phyloP scores from a whole-genome alignment of 2,113 vertebrate genomes.

The Gallinago paraguaiae region DNA sequence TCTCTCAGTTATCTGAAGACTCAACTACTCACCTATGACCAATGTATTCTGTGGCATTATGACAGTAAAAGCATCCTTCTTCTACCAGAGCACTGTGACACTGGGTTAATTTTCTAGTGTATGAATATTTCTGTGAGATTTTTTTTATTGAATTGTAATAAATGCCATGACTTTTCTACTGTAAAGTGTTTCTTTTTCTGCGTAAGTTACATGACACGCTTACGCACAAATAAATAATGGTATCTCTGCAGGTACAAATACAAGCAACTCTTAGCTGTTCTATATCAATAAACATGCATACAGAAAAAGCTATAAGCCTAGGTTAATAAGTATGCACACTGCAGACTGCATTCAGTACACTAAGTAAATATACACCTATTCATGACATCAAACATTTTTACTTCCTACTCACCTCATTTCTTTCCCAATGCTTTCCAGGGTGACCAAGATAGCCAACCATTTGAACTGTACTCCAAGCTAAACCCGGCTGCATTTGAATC shows the following conservation, averaged over 20 bases:
- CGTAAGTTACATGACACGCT: not conserved
- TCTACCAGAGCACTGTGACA: not conserved
- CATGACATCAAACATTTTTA: not conserved
- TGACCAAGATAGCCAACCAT: not conserved
- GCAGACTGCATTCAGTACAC: not conserved
- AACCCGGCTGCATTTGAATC: not conserved
- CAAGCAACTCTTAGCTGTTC: not conserved
- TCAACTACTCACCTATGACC: not conserved
- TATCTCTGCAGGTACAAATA: not conserved
- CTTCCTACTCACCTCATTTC: not conserved
- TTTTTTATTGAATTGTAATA: not conserved
- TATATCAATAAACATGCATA: not conserved
- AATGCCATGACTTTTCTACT: not conserved
- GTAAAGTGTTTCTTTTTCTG: not conserved
- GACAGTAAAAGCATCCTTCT: not conserved
- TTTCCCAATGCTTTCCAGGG: not conserved
- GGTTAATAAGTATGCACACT: not conserved
- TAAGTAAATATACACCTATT: not conserved
- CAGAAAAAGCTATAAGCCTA: not conserved
- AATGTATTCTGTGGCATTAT: not conserved
- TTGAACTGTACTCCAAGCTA: not conserved
- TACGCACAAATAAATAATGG: not conserved
- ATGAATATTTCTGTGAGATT: conserved; percentile 22
- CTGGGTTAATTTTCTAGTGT: conserved; percentile 36
- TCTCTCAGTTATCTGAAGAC: not conserved